Evolutionary conservation across 2,113 vertebrate species (phyloP), one percentile per base, ranked within the genome.

Genomic region (Centropus unirufus): DNA sequence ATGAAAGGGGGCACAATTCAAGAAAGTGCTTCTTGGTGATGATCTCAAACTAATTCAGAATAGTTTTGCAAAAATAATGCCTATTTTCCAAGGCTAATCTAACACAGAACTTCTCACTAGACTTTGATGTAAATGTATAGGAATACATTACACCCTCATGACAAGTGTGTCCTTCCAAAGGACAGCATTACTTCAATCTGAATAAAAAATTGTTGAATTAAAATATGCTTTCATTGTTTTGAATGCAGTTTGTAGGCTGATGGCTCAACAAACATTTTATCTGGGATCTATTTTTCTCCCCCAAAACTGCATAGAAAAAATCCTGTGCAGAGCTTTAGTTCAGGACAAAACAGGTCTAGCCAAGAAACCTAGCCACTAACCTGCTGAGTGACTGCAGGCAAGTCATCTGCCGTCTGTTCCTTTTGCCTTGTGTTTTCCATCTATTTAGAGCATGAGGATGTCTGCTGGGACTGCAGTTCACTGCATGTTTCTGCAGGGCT

Each of bases 311-410:
- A 47, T 52, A 82, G 46, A 49, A 70, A 63, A 87, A 63, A 2
- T 83, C 40, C 20, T 72, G 10, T 27, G 21, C 14, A 26, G 89
- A 85, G 74, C 69, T 87, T 68, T 83, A 85, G 12, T 69, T 92
- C 49, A 74, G 78, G 82, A 74, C 55, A 83, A 79, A 92, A 40
- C 36, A 76, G 22, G 30, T 69, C 51, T 61, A 84, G 85, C 59
- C 86, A 92, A 63, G 51, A 92, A 86, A 74, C 9, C 22, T 59
- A 46, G 22, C 58, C 36, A 51, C 70, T 32, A 88, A 66, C 85
- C 91, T 78, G 93, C 92, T 91, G 90, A 87, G 88, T 67, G 64
- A 83, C 92, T 94, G 61, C 83, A 84, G 90, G 92, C 90, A 86
- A 96, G 51, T 94, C 5, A 51, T 92, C 86, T 94, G 91, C 73